phyloP scores from a whole-genome alignment of 2,113 vertebrate species.

The Megaleporinus macrocephalus region DNA sequence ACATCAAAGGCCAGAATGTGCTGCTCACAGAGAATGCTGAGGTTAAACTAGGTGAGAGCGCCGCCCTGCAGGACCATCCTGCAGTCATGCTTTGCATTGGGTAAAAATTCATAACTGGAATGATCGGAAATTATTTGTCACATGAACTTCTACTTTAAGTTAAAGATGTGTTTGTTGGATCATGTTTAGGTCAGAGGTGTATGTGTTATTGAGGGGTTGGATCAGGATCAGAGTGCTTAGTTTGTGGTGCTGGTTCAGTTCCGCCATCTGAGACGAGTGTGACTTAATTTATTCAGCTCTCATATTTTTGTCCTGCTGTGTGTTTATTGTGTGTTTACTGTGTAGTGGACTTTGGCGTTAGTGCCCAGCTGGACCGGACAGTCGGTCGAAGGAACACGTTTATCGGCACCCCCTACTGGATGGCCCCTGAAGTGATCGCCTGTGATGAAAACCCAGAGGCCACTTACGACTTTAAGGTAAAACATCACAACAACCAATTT shows the following conservation, averaged over 20 bases:
- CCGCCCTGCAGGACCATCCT: conserved; percentile 19
- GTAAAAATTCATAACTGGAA: too few relatives aligned
- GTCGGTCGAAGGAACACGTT: conserved; percentile 89
- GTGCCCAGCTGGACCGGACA: conserved; percentile 87
- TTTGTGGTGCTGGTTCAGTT: too few relatives aligned
- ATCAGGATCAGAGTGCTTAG: too few relatives aligned
- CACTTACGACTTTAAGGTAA: conserved; percentile 89
- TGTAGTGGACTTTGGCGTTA: conserved; percentile 91
- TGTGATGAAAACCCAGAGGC: conserved; percentile 88
- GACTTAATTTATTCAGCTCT: too few relatives aligned
- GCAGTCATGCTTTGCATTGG: too few relatives aligned
- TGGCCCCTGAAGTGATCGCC: conserved; percentile 92
- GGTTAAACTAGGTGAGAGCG: conserved; percentile 87
- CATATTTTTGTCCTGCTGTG: not conserved
- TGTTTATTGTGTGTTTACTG: conserved; percentile 9
- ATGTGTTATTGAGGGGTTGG: too few relatives aligned
- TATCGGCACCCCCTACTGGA: conserved; percentile 94
- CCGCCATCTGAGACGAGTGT: too few relatives aligned
- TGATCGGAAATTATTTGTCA: too few relatives aligned
- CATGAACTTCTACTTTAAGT: too few relatives aligned
- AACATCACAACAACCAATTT: conserved; percentile 1
- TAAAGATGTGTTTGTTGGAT: too few relatives aligned
- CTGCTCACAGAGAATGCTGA: conserved; percentile 90
- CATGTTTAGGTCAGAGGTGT: too few relatives aligned
- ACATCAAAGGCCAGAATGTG: conserved; percentile 95